Evolutionary conservation across 1,140 invertebrate genomes (phyloP).

Genomic region (Agrypnia vestita): DNA sequence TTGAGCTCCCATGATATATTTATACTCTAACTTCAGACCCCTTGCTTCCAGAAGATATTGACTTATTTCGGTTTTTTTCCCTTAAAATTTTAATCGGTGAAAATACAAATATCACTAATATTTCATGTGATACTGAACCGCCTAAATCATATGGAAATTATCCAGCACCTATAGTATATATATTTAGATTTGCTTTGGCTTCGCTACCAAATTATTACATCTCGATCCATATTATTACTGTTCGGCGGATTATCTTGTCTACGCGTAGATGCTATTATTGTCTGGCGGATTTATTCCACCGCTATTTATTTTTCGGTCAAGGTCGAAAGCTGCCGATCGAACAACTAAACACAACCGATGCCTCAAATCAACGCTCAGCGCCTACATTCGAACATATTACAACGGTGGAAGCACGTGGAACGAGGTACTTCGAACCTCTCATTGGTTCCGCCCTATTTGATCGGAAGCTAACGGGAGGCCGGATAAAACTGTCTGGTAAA

Average conservation of each 20-base stretch:
- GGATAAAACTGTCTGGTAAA: constrained; percentile 10
- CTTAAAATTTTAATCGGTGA: too few relatives aligned
- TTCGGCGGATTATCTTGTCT: constrained; percentile 22
- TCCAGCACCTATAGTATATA: too few relatives aligned
- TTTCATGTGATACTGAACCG: too few relatives aligned
- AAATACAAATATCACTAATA: too few relatives aligned
- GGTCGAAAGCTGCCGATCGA: constrained; percentile 6
- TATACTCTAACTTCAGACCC: too few relatives aligned
- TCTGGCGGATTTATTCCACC: constrained; percentile 34
- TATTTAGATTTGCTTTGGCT: too few relatives aligned
- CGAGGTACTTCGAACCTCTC: not conserved
- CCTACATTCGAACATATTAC: not conserved
- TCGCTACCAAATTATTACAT: constrained; percentile 8
- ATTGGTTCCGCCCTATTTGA: not conserved
- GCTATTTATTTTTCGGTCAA: constrained; percentile 43
- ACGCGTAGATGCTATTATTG: constrained; percentile 3
- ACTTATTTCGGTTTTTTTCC: too few relatives aligned
- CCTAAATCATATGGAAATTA: too few relatives aligned
- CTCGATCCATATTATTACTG: constrained; percentile 19
- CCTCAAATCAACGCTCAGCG: not conserved
- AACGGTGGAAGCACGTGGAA: not conserved
- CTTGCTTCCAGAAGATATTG: too few relatives aligned
- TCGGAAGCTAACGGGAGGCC: constrained; percentile 32
- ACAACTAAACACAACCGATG: constrained; percentile 6
- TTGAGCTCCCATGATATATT: too few relatives aligned